Conservation (phyloP, 2,797 vertebrate genomes). For the Xenentodon cancila region DNA sequence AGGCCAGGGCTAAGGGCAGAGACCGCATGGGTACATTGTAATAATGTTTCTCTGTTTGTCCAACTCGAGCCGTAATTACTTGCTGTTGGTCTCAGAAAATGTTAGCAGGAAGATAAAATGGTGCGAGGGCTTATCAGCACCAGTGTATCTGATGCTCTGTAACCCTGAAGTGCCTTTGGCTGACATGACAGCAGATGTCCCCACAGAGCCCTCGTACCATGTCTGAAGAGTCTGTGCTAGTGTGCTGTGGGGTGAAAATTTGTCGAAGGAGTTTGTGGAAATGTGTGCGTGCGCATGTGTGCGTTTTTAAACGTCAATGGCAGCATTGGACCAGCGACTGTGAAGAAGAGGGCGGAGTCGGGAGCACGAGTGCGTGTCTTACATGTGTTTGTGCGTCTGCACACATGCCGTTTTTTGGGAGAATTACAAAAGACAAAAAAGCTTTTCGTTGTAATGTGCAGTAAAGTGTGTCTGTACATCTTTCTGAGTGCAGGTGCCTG, state of each 20-base stretch:
- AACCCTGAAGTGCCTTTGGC: conserved; percentile 30
- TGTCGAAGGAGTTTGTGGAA: conserved; percentile 45
- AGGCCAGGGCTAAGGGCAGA: conserved; percentile 43
- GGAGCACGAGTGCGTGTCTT: conserved; percentile 22
- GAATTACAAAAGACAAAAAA: conserved; percentile 53
- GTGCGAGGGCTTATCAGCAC: conserved; percentile 2
- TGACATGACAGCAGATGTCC: conserved; percentile 67
- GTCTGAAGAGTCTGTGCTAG: conserved; percentile 58
- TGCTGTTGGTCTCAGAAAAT: conserved; percentile 18
- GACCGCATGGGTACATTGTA: conserved; percentile 42
- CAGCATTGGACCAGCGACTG: conserved; percentile 2
- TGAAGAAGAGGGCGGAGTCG: conserved; percentile 19
- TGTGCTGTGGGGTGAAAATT: conserved; percentile 47
- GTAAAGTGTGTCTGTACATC: conserved; percentile 33
- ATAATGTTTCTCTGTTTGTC: conserved; percentile 66
- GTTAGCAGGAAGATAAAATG: background rate
- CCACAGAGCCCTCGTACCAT: conserved; percentile 63
- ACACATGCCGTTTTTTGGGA: conserved; percentile 28
- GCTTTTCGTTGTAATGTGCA: conserved; percentile 65
- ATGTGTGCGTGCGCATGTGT: conserved; percentile 20
- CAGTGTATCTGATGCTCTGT: conserved; percentile 23
- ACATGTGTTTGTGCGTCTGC: conserved; percentile 60
- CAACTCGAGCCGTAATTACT: conserved; percentile 51
- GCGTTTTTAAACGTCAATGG: conserved; percentile 15
- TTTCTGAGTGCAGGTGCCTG: conserved; percentile 26